Conservation (phyloP, 2,113 vertebrate genomes). For the Sclerurus mexicanus region DNA sequence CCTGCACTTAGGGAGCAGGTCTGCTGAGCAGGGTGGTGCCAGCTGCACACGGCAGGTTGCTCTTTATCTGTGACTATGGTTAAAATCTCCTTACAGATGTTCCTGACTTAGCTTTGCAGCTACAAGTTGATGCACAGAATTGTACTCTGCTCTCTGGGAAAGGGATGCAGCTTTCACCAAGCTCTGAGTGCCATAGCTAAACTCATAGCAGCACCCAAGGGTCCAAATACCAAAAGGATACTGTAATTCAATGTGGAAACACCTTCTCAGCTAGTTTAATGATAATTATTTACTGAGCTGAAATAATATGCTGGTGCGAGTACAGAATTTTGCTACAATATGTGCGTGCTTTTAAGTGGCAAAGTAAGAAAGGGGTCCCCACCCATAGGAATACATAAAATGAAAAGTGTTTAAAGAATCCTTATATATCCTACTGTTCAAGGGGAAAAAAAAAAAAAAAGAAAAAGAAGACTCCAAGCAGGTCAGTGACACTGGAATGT, state of each 20-base stretch:
- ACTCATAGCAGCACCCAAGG: not conserved
- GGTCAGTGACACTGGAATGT: not conserved
- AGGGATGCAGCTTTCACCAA: not conserved
- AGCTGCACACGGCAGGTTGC: rapidly evolving
- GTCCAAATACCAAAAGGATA: not conserved
- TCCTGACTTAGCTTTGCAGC: not conserved
- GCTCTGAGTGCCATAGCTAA: not conserved
- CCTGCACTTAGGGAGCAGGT: rapidly evolving
- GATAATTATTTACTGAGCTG: not conserved
- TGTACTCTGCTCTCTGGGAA: not conserved
- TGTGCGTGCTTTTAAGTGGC: rapidly evolving
- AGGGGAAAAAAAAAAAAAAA: not conserved
- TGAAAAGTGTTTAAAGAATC: not conserved
- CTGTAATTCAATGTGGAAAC: rapidly evolving
- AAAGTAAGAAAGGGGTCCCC: not conserved
- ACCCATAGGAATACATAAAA: not conserved
- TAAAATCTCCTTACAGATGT: not conserved
- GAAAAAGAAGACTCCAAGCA: not conserved
- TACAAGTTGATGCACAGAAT: not conserved
- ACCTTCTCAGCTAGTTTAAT: not conserved
- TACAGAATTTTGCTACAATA: not conserved
- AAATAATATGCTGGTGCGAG: not conserved
- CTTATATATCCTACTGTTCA: not conserved
- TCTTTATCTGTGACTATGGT: not conserved
- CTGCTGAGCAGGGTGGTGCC: not conserved